phyloP scores from a whole-genome alignment of 1,140 invertebrate species.

The Eriosoma lanigerum region DNA sequence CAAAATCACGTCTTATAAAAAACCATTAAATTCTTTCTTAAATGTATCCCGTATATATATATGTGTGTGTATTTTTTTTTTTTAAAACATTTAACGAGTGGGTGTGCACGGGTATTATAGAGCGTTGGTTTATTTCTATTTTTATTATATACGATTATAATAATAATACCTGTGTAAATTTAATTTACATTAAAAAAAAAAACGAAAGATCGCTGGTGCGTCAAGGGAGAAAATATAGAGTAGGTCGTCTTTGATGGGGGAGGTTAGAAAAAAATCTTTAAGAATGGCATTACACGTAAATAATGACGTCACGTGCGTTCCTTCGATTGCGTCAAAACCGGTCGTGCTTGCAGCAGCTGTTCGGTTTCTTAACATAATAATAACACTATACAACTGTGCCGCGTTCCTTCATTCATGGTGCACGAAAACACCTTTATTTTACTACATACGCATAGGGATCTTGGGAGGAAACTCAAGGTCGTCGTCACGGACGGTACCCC shows the following conservation, averaged over 20 bases:
- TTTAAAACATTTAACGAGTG: no score
- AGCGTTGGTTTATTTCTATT: no score
- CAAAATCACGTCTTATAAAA: no score
- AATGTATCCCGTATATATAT: no score
- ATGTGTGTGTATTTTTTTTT: no score
- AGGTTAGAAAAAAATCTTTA: neutral
- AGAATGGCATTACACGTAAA: slow-evolving; percentile 1
- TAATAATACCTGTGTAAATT: no score
- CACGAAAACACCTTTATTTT: neutral
- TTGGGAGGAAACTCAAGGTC: slow-evolving; percentile 48
- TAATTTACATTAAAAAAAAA: neutral
- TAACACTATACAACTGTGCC: neutral
- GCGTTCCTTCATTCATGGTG: slow-evolving; percentile 41
- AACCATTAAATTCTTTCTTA: no score
- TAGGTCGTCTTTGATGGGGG: slow-evolving; percentile 23
- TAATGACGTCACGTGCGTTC: slow-evolving; percentile 32
- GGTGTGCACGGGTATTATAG: no score
- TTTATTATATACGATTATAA: no score
- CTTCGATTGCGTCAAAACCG: slow-evolving; percentile 35
- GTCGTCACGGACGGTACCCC: slow-evolving; percentile 10
- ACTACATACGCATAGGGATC: slow-evolving; percentile 36
- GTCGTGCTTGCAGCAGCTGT: slow-evolving; percentile 5
- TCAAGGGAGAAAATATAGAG: slow-evolving; percentile 25
- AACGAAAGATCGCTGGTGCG: neutral
- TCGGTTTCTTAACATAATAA: slow-evolving; percentile 29